Conservation (phyloP, 2,113 vertebrate species). For the Lagopus muta region DNA sequence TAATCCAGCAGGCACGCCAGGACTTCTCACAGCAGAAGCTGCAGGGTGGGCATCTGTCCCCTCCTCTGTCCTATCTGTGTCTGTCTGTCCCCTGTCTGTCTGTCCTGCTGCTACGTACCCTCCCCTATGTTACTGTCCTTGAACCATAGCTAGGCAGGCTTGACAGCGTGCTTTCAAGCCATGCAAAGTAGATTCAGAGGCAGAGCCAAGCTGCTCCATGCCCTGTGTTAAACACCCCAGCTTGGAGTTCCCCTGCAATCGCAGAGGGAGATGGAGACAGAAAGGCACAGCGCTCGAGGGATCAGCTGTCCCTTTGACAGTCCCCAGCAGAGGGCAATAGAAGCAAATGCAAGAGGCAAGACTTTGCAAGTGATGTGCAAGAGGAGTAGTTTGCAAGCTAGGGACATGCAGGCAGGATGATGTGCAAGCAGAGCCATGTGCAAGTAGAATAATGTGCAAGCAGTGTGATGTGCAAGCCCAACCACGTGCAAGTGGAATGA, state of each 20-base stretch:
- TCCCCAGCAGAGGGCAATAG: conserved; percentile 68
- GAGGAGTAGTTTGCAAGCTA: neutral
- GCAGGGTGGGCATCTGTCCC: neutral
- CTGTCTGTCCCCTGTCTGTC: accelerated
- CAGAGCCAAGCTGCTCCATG: neutral
- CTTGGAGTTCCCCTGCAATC: neutral
- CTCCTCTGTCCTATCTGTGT: accelerated
- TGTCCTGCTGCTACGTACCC: accelerated
- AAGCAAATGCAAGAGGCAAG: conserved; percentile 52
- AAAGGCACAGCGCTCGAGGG: neutral
- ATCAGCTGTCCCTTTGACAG: neutral
- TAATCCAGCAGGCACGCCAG: conserved; percentile 30
- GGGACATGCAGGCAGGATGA: neutral
- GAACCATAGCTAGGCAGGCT: accelerated
- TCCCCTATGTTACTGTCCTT: neutral
- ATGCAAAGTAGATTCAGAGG: neutral
- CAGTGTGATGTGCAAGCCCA: neutral
- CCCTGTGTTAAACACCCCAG: accelerated
- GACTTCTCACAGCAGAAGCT: neutral
- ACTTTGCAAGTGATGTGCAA: neutral
- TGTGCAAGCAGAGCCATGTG: neutral
- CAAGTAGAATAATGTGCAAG: neutral
- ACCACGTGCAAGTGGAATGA: neutral
- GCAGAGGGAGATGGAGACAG: accelerated
- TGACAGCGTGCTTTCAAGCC: neutral